Evolutionary conservation across 1,140 invertebrate species (phyloP), one percentile per base, ranked within the genome.

Genomic region (Oreohelix idahoensis): DNA sequence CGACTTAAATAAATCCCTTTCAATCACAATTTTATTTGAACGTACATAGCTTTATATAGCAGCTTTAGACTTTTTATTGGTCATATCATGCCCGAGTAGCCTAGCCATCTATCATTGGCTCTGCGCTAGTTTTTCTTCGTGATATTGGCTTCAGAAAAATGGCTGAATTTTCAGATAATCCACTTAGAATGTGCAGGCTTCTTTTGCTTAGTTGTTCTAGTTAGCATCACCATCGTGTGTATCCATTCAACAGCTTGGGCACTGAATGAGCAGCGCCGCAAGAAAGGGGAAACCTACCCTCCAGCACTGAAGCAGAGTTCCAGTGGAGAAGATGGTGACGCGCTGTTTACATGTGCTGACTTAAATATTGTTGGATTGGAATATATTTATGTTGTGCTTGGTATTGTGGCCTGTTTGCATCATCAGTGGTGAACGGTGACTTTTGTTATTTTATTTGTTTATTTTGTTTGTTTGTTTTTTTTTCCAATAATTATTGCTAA

Each of bases 181-280:
- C n/a, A n/a, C n/a, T n/a, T n/a, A n/a, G 45, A 11, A 49, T 49
- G 45, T 17, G 45, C 45, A 49, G 45, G 53, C 53, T 58, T 5
- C 26, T 11, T 23, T 58, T 20, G n/a, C n/a, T n/a, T n/a, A n/a
- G 26, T 11, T 58, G 10, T 23, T 58, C 17, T 58, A 58, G 53
- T 58, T 58, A n/a, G 53, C 10, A 2, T 84, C n/a, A 78, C 29
- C n/a, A 58, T 86, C 26, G 23, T 32, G n/a, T 69, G 29, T 49
- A 74, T 80, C 49, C 85, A 75, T 82, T 91, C 90, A 89, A 84
- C 89, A 90, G 89, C 89, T 35, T 90, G 89, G 89, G 89, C 89
- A 38, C 69, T 90, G 42, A 89, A 90, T 87, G 89, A 90, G 49
- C 86, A 82, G 63, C 70, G 85, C 36, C 79, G 81, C 53, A 83